A percentile compares a stretch with the other conserved stretches of the same genome.
phyloP scores from a whole-genome alignment of 2,888 invertebrate genomes.

The Cerastoderma edule region DNA sequence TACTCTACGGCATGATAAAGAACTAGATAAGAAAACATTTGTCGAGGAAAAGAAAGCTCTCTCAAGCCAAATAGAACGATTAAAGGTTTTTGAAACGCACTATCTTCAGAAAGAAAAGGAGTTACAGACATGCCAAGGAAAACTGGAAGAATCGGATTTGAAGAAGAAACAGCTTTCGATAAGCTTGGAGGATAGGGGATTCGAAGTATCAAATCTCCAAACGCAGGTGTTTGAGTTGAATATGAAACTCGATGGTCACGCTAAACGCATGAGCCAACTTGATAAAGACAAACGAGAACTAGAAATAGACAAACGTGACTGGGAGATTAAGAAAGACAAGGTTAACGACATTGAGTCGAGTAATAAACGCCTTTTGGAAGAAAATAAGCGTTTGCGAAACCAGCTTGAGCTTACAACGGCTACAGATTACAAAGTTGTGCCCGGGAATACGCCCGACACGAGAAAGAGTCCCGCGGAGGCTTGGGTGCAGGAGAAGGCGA shows the following conservation, averaged over 20 bases:
- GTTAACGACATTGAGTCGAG: slow-evolving; percentile 66
- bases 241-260: slow-evolving; percentile 63
- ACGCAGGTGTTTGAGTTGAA: slow-evolving; percentile 67
- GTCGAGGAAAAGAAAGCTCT: slow-evolving; percentile 51
- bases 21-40: slow-evolving; percentile 44
- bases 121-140: slow-evolving; percentile 45
- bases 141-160: slow-evolving; percentile 55
- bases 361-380: slow-evolving; percentile 63
- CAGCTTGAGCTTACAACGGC: slow-evolving; percentile 47
- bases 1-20: slow-evolving; percentile 54
- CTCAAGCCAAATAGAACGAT: slow-evolving; percentile 47
- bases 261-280: slow-evolving; percentile 62
- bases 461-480: slow-evolving; percentile 34
- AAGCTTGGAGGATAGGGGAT: slow-evolving; percentile 62
- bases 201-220: slow-evolving; percentile 60
- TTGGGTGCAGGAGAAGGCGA: slow-evolving; percentile 60
- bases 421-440: slow-evolving; percentile 9
- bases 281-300: slow-evolving; percentile 68
- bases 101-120: slow-evolving; percentile 43
- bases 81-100: slow-evolving; percentile 37
- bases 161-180: slow-evolving; percentile 51
- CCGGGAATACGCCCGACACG: no score
- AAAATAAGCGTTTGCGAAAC: slow-evolving; percentile 58
- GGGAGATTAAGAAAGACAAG: slow-evolving; percentile 60
- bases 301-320: slow-evolving; percentile 55